Percentiles rank a stretch among this genome's conserved stretches.
Evolutionary conservation across 2,888 invertebrate genomes (phyloP).

Genomic region (Trichopria drosophilae): DNA sequence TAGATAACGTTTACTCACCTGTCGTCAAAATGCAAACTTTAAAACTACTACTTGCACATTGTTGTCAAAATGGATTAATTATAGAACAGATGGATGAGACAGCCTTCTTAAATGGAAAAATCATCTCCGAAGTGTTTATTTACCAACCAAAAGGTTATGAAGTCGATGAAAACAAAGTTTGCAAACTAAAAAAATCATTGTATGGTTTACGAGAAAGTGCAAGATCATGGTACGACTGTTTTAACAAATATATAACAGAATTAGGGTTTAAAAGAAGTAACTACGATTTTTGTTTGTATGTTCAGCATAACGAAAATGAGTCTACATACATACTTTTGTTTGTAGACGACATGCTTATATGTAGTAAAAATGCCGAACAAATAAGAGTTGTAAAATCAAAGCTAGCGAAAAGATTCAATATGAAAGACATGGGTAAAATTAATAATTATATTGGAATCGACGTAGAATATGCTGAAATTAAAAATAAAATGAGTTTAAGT

Average conservation of each 20-base stretch:
- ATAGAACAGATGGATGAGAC: slow-evolving; percentile 29
- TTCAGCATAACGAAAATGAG: too few relatives aligned
- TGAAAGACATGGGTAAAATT: slow-evolving; percentile 26
- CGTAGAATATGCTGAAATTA: slow-evolving; percentile 14
- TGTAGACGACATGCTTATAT: too few relatives aligned
- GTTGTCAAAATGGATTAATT: too few relatives aligned
- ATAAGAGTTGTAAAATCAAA: slow-evolving; percentile 12
- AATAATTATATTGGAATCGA: slow-evolving; percentile 22
- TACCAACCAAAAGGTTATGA: slow-evolving; percentile 28
- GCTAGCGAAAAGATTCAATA: slow-evolving; percentile 5
- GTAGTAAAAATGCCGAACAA: too few relatives aligned
- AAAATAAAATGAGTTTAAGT: slow-evolving; percentile 20
- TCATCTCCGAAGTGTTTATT: slow-evolving; percentile 23
- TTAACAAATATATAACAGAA: too few relatives aligned
- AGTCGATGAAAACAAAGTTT: slow-evolving; percentile 10
- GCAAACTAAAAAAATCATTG: too few relatives aligned
- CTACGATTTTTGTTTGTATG: too few relatives aligned
- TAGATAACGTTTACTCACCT: slow-evolving; percentile 27
- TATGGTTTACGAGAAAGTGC: too few relatives aligned
- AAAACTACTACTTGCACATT: slow-evolving; percentile 23
- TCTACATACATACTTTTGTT: too few relatives aligned
- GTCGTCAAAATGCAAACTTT: slow-evolving; percentile 26
- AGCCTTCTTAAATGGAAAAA: slow-evolving; percentile 27
- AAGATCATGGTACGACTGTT: too few relatives aligned
- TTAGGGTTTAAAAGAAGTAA: too few relatives aligned